Evolutionary conservation across 2,797 vertebrate genomes (phyloP).

Genomic region (Allobates femoralis): DNA sequence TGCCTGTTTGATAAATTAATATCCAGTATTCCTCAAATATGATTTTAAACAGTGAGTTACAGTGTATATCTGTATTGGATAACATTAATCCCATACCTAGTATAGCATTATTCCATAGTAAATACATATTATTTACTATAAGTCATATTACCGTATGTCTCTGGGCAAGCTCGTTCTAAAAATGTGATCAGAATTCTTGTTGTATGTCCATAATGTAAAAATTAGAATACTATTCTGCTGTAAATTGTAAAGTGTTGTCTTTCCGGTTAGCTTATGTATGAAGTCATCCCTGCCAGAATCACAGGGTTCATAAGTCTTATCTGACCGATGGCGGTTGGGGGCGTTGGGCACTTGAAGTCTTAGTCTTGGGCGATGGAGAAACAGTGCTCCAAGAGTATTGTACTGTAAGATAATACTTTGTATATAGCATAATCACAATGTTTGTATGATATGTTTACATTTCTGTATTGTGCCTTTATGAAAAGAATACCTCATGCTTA

Average conservation of each 20-base stretch:
- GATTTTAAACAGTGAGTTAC: neutral
- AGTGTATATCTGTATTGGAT: neutral
- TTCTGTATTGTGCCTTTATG: neutral
- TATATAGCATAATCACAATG: neutral
- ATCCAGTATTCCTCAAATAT: neutral
- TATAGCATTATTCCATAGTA: neutral
- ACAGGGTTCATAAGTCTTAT: too few relatives aligned
- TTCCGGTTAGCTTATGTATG: neutral
- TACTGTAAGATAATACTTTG: neutral
- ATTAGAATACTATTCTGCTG: neutral
- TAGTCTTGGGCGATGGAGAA: neutral
- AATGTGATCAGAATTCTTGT: neutral
- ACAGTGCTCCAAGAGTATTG: neutral
- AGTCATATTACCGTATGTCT: neutral
- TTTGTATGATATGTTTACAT: slow-evolving; percentile 32
- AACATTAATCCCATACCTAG: neutral
- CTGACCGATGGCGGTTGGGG: neutral
- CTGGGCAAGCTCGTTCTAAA: neutral
- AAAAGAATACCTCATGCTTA: neutral
- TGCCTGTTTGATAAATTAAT: neutral
- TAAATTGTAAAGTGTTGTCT: neutral
- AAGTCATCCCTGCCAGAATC: neutral
- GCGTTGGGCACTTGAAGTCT: neutral
- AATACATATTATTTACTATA: neutral
- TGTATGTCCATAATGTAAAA: neutral